Percentiles rank a stretch among this genome's conserved stretches.
Evolutionary conservation across 2,797 vertebrate genomes (phyloP).

Genomic region (Ammospiza maritima): DNA sequence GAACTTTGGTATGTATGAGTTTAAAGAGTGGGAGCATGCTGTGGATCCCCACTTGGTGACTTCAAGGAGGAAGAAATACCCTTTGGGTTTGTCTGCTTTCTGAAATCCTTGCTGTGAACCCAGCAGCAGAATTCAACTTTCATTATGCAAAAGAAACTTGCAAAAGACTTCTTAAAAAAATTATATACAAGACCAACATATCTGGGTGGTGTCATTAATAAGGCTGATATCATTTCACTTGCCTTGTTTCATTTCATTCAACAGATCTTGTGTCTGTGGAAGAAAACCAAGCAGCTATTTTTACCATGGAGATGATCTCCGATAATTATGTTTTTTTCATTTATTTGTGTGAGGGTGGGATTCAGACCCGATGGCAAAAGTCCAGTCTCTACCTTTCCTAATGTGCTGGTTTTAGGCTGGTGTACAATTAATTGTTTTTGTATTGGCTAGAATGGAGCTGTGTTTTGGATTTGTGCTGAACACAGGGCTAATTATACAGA

Average conservation of each 20-base stretch:
- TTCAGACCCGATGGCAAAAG: not conserved
- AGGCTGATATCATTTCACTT: not conserved
- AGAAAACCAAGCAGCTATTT: not conserved
- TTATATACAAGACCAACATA: not conserved
- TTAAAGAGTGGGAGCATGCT: not conserved
- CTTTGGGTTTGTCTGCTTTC: not conserved
- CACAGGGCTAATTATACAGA: not conserved
- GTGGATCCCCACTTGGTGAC: not conserved
- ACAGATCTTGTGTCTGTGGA: not conserved
- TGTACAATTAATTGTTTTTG: not conserved
- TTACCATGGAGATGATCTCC: not conserved
- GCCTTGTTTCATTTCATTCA: not conserved
- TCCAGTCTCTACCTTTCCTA: not conserved
- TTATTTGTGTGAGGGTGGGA: not conserved
- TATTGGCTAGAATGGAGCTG: not conserved
- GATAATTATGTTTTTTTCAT: not conserved
- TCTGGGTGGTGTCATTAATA: not conserved
- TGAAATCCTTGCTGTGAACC: not conserved
- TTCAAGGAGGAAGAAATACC: not conserved
- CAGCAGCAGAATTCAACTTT: not conserved
- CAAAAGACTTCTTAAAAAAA: not conserved
- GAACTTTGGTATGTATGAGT: not conserved
- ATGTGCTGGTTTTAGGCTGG: not conserved
- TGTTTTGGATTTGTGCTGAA: not conserved
- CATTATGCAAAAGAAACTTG: not conserved